Evolutionary conservation across 2,113 vertebrate species (phyloP).

Genomic region (Meriones unguiculatus): DNA sequence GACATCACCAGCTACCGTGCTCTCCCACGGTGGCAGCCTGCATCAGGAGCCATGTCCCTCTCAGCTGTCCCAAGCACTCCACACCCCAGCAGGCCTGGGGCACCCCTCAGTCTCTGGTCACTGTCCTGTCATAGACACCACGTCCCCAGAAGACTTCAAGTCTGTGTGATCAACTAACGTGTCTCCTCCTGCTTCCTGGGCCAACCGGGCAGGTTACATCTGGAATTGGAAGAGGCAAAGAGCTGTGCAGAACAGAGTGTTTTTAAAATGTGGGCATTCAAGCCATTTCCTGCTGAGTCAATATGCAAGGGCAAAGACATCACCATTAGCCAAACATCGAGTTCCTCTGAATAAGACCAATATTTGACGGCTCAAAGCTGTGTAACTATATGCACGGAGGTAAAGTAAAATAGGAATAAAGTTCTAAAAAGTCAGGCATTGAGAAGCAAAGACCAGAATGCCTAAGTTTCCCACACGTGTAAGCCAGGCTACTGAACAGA

Average conservation of each 20-base stretch:
- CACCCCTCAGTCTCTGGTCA: too few species aligned
- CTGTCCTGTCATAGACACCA: not conserved
- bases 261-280: conserved; percentile 36
- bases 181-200: not conserved
- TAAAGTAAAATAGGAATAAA: not conserved
- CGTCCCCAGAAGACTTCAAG: not conserved
- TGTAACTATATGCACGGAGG: not conserved
- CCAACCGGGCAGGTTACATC: not conserved
- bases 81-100: not conserved
- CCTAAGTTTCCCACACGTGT: not conserved
- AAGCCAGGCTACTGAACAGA: not conserved
- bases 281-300: conserved; percentile 40
- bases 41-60: not conserved
- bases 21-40: not conserved
- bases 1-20: not conserved
- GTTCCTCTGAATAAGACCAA: not conserved
- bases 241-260: not conserved
- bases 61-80: not conserved
- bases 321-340: conserved; percentile 13
- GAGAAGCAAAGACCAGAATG: not conserved
- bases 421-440: not conserved
- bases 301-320: conserved; percentile 11
- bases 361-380: not conserved
- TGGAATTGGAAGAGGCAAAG: not conserved
- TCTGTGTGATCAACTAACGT: not conserved